phyloP scores from a whole-genome alignment of 2,797 vertebrate species.

The Scarus forsteni region DNA sequence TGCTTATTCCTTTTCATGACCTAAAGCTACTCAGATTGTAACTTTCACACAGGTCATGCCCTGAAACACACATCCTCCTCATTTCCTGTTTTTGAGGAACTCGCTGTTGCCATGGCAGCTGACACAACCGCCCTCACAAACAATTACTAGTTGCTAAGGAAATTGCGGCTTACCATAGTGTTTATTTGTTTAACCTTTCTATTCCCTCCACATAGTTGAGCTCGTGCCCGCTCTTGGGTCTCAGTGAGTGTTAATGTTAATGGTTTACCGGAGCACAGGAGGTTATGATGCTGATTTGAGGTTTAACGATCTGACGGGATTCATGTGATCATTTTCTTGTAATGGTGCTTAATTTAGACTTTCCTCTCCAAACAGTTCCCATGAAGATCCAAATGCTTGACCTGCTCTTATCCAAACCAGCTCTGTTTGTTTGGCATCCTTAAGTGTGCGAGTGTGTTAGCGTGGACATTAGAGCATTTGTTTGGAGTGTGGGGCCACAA shows the following conservation, averaged over 20 bases:
- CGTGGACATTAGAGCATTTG: constrained; percentile 14
- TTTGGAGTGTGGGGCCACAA: constrained; percentile 22
- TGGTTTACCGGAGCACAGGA: constrained; percentile 32
- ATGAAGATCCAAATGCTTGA: constrained; percentile 39
- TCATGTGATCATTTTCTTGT: constrained; percentile 17
- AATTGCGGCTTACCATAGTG: constrained; percentile 59
- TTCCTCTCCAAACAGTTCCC: constrained; percentile 39
- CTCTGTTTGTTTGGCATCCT: constrained; percentile 1
- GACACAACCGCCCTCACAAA: constrained; percentile 71
- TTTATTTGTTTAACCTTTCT: constrained; percentile 69
- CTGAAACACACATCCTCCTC: constrained; percentile 36
- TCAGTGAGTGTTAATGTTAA: constrained; percentile 53
- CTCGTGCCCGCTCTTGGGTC: constrained; percentile 40
- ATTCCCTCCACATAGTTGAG: constrained; percentile 53
- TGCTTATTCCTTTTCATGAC: too few species aligned
- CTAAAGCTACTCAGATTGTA: too few species aligned
- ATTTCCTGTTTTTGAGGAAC: constrained; percentile 82
- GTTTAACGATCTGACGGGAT: constrained; percentile 12
- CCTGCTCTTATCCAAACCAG: constrained; percentile 2
- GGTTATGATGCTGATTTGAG: constrained; percentile 43
- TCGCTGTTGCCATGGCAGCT: constrained; percentile 75
- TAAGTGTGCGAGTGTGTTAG: background rate
- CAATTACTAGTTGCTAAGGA: constrained; percentile 78
- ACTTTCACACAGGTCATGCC: constrained; percentile 2
- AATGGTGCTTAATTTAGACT: constrained; percentile 18